Evolutionary conservation across 53 echinoderm and acorn worm genomes (phyloP).

Genomic region (Zoroaster sp.): DNA sequence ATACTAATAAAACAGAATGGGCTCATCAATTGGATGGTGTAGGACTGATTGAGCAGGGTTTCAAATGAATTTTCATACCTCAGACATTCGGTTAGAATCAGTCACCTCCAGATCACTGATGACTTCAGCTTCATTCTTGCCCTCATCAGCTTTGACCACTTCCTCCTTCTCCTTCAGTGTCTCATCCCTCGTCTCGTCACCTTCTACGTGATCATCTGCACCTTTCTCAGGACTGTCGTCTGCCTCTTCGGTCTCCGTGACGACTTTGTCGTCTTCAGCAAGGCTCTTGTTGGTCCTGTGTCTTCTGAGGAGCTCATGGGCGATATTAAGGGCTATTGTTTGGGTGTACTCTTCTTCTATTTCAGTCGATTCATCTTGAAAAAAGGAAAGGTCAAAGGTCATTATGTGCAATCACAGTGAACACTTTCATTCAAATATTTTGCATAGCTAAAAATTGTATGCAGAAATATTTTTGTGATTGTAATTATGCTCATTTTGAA

Average conservation of each 20-base stretch:
- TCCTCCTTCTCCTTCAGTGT: background rate
- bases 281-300: constrained; percentile 30
- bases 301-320: constrained; percentile 66
- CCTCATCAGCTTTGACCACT: background rate
- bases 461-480: too few species aligned
- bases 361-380: constrained; percentile 48
- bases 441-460: too few species aligned
- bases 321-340: constrained; percentile 78
- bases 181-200: background rate
- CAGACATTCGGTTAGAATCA: constrained; percentile 48
- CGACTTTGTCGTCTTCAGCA: background rate
- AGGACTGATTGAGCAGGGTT: background rate
- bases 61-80: constrained; percentile 8
- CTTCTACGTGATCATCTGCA: background rate
- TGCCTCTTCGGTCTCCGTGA: background rate
- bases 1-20: too few species aligned
- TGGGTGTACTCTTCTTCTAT: constrained; percentile 74
- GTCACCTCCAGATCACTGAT: constrained; percentile 39
- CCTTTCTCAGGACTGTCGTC: background rate
- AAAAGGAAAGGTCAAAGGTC: too few species aligned
- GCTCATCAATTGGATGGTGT: too few species aligned
- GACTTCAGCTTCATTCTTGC: constrained; percentile 13
- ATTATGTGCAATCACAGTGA: too few species aligned
- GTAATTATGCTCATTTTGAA: too few species aligned
- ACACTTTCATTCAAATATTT: too few species aligned